A percentile compares a stretch with the other conserved stretches of the same genome.
phyloP scores from a whole-genome alignment of 2,113 vertebrate species.

The Atlantisia rogersi region DNA sequence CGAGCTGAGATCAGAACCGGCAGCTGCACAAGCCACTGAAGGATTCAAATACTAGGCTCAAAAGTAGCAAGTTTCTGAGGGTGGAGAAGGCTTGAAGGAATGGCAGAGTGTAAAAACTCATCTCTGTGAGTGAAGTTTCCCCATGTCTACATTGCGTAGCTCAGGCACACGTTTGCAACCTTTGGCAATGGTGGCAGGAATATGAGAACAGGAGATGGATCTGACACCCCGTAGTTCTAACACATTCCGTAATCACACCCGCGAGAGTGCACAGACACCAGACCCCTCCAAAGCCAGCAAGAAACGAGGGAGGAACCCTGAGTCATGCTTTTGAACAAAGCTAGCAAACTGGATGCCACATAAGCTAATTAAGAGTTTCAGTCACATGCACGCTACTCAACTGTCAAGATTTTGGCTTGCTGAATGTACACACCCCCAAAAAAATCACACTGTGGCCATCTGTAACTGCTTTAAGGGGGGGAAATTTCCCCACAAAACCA shows the following conservation, averaged over 20 bases:
- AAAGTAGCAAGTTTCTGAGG: fast-evolving
- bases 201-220: background rate
- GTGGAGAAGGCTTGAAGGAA: background rate
- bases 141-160: background rate
- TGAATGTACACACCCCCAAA: background rate
- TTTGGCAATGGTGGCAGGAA: constrained; percentile 33
- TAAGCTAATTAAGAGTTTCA: background rate
- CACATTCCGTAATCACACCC: background rate
- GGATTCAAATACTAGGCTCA: background rate
- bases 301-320: background rate
- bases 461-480: constrained; percentile 18
- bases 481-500: constrained; percentile 43
- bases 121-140: background rate
- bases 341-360: background rate
- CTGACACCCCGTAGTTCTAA: constrained; percentile 24
- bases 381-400: background rate
- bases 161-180: constrained; percentile 50
- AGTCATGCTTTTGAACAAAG: background rate
- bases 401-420: background rate
- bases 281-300: background rate
- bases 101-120: background rate
- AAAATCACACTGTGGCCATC: background rate
- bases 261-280: background rate
- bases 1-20: background rate
- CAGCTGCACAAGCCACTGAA: background rate